Percentiles rank a stretch among this genome's conserved stretches.
These are phyloP conservation scores for Siniperca chuatsi DNA, from an alignment of 2,113 vertebrate species.

Conservation along the genomic window DNA sequence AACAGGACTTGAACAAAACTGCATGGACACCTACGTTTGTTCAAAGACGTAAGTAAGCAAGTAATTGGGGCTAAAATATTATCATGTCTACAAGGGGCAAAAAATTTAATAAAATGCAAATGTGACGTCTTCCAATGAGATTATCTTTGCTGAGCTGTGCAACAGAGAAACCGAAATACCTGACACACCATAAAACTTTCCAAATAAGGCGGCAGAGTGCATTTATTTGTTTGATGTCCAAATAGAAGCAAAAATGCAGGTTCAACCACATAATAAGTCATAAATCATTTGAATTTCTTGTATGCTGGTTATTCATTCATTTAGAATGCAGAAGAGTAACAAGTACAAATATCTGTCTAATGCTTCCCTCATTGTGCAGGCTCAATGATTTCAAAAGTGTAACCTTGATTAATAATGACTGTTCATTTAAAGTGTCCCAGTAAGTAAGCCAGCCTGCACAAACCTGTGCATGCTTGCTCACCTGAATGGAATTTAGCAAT, in stretches of 20 bases:
- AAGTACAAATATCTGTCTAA: not conserved
- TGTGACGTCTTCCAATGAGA: not conserved
- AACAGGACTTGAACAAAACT: not conserved
- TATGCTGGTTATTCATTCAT: constrained; percentile 3
- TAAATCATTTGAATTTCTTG: not conserved
- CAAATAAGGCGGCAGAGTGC: not conserved
- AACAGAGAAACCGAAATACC: not conserved
- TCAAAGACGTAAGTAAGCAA: not conserved
- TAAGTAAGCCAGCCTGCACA: no score
- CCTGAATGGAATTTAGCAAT: no score
- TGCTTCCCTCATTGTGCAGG: not conserved
- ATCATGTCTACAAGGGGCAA: not conserved
- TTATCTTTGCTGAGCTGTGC: not conserved
- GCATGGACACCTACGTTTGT: not conserved
- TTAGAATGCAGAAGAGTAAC: constrained; percentile 11
- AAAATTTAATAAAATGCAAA: not conserved
- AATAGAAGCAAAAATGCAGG: not conserved
- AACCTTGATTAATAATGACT: constrained; percentile 16
- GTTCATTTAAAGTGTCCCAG: no score
- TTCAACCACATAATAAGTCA: not conserved
- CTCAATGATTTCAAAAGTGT: constrained; percentile 2
- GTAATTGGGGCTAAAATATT: not conserved
- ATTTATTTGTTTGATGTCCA: not conserved
- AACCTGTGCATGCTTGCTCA: no score
- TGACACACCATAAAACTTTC: not conserved